Base-by-base conservation (phyloP, 2,113 vertebrate species). In the Sorex araneus region DNA sequence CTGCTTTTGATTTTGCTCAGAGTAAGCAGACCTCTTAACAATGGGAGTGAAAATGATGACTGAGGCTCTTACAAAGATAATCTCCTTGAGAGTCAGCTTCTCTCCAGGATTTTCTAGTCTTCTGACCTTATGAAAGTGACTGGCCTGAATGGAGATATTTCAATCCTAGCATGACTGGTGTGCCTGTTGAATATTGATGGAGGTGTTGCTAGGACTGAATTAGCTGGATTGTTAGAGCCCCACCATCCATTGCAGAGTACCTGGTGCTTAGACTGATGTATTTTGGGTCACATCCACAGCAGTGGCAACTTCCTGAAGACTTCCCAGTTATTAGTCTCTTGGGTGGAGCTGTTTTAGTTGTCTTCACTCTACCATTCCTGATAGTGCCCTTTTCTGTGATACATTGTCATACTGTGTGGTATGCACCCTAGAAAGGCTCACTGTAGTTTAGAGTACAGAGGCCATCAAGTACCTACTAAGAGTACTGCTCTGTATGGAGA, bases 111-210 rank as follows among this genome's bases (percentile, higher is more conserved):
- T 32, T 40, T 28, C 45, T n/a, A 21, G 73, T 80, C 25, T 66
- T 91, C 73, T 81, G 6, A 82, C n/a, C 2, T 57, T 45, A 89
- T 50, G 30, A 34, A 30, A 67, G 36, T 4, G 67, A 13, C 18
- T 95, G 27, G 21, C 63, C 50, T 83, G 91, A 96, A 93, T 92
- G 79, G 93, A 95, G 91, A 71, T 92, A 79, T 91, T 96, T 94
- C 89, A 86, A 69, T 84, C 80, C 71, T 91, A 50, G 50, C 69
- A 43, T 57, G 25, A 73, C 18, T 47, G 18, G 28, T 70, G 6
- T 71, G n/a, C 23, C 21, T 93, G 8, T 60, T 90, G 77, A n/a
- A 89, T 70, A 27, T 64, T 70, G 84, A 45, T 82, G 21, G 32
- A 28, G 45, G 43, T 87, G 27, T 93, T 84, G 30, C 40, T 5